Base-by-base conservation (phyloP, 2,888 invertebrate species). In the Drosophila siamana region DNA sequence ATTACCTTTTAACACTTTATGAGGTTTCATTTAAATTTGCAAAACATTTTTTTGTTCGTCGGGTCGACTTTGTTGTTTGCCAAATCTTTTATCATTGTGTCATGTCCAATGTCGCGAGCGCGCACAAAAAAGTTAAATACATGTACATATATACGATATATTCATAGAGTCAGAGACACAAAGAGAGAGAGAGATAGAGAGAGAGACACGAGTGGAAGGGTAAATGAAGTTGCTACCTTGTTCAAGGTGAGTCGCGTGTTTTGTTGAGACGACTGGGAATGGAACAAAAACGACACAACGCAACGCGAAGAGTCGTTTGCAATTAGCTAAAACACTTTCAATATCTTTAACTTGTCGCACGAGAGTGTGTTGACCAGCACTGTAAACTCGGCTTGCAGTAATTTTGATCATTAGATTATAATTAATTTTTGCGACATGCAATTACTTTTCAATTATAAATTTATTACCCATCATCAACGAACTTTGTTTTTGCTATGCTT, bases 361-460 rank as follows among this genome's bases (percentile, higher is more conserved):
- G 40, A 11, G 24, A 24, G 54, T 40, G 28, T 30, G 57, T 64
- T 60, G 40, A 48, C 54, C 70, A 74, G 69, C 69, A 76, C 71
- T 74, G 50, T 26, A 16, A 24, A 61, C 30, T 43, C 43, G 56
- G 51, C 44, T 52, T 36, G 50, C 30, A 33, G 16, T 28, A 51
- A 41, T 33, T 48, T 40, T 41, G 40, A 40, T 54, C 52, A 74
- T 74, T 59, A 65, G 51, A 44, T 36, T n/a, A 57, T 63, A 75
- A 75, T 74, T 70, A 70, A 48, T 38, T 55, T 55, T 36, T 40
- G 67, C 46, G 79, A 66, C 69, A 62, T 55, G 81, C 73, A 86
- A 86, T 84, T 86, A 81, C 70, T 71, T 74, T 75, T 79, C 86
- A 84, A 86, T 84, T 84, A 81, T 74, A 68, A 79, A 69, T 79